Percentiles rank a stretch among this genome's conserved stretches.
These are phyloP conservation scores for Drosophila bipectinata DNA, from an alignment of 1,140 invertebrate genomes.

Conservation along the genomic window DNA sequence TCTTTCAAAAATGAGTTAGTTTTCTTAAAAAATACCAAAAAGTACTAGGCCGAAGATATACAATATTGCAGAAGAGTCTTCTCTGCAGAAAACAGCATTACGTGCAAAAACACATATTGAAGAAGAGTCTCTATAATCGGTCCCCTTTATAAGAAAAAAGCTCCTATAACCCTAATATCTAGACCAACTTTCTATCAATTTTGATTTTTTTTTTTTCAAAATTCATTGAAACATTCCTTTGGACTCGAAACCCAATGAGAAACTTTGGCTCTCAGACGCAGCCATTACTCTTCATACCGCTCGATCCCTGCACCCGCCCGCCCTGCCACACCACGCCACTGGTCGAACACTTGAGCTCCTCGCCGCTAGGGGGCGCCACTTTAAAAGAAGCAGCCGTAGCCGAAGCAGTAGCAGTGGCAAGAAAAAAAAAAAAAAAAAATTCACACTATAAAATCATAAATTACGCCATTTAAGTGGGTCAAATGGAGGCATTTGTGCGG, in stretches of 20 bases:
- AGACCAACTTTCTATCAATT: neutral
- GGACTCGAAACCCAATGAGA: conserved; percentile 13
- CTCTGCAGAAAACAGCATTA: no score
- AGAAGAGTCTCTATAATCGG: no score
- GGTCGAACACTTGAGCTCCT: conserved; percentile 25
- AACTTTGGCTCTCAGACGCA: conserved; percentile 46
- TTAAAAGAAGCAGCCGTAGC: conserved; percentile 40
- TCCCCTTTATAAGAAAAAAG: neutral
- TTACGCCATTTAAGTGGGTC: conserved; percentile 82
- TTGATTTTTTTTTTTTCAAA: neutral
- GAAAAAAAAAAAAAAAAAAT: conserved; percentile 44
- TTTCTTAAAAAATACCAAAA: no score
- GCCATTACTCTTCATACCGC: conserved; percentile 34
- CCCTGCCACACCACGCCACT: neutral
- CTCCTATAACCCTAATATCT: neutral
- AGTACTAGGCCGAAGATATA: no score
- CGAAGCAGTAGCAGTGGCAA: neutral
- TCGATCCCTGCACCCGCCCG: neutral
- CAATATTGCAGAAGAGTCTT: no score
- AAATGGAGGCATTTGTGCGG: conserved; percentile 83
- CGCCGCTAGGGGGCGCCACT: conserved; percentile 52
- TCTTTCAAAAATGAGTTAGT: no score
- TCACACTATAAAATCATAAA: conserved; percentile 81
- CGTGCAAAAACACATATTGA: no score
- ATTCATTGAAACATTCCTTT: conserved; percentile 22